Conservation (phyloP, 1,140 invertebrate species). For the Trachymyrmex septentrionalis region DNA sequence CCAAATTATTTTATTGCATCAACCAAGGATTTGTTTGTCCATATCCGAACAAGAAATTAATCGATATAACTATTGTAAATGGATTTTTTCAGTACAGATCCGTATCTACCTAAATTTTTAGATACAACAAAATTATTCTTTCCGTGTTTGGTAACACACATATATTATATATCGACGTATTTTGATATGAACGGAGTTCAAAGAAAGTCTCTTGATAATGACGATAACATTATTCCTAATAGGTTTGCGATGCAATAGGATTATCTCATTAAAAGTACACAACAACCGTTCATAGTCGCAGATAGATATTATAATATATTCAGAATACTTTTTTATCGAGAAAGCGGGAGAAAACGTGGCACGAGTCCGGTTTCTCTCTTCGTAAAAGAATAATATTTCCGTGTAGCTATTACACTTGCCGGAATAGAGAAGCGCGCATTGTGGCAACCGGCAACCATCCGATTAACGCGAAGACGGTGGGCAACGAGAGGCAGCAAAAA, state of each 20-base stretch:
- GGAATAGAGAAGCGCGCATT: conserved; percentile 72
- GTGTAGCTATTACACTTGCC: conserved; percentile 82
- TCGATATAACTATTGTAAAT: no score
- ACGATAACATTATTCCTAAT: conserved; percentile 1
- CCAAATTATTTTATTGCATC: no score
- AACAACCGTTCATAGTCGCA: conserved; percentile 71
- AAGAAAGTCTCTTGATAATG: neutral
- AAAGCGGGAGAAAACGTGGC: neutral
- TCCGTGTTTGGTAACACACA: no score
- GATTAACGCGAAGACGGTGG: conserved; percentile 74
- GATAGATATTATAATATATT: conserved; percentile 79
- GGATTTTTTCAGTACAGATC: no score
- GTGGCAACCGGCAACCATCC: conserved; percentile 74
- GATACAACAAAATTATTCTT: no score
- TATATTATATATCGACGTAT: conserved; percentile 13
- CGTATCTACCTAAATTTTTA: no score
- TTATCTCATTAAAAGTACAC: conserved; percentile 72
- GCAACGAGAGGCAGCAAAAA: conserved; percentile 42
- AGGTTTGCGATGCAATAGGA: conserved; percentile 14
- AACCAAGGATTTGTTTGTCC: no score
- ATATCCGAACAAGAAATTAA: no score
- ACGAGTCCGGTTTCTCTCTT: conserved; percentile 49
- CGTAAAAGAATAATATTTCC: conserved; percentile 82
- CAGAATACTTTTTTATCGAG: conserved; percentile 78
- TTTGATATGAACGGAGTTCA: neutral